Evolutionary conservation across 2,888 invertebrate genomes (phyloP).

Genomic region (Apantesis nais): DNA sequence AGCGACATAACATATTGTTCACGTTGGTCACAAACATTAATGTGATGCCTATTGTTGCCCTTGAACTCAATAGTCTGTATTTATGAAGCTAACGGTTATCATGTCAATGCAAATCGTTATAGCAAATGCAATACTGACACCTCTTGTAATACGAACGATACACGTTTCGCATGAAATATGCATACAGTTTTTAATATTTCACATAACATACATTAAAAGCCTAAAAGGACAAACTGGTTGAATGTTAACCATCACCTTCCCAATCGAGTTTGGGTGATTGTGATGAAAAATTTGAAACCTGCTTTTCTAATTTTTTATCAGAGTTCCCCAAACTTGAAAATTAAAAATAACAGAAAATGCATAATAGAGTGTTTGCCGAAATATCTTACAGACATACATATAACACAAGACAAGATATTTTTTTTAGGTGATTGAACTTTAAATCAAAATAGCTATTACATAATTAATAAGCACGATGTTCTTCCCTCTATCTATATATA

Average conservation of each 20-base stretch:
- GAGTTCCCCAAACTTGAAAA: too few species aligned
- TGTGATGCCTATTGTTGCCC: slow-evolving; percentile 79
- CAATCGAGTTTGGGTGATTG: not conserved
- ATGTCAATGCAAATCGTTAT: slow-evolving; percentile 80
- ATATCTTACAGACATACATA: not conserved
- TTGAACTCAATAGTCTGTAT: slow-evolving; percentile 83
- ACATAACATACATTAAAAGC: not conserved
- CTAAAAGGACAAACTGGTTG: not conserved
- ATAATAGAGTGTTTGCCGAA: not conserved
- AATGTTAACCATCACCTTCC: not conserved
- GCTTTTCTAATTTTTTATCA: too few species aligned
- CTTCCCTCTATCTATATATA: slow-evolving; percentile 54
- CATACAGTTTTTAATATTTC: not conserved
- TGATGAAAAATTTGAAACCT: too few species aligned
- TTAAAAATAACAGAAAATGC: too few species aligned
- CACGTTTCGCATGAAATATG: not conserved
- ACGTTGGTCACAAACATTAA: slow-evolving; percentile 79
- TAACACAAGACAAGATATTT: not conserved
- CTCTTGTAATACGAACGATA: not conserved
- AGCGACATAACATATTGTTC: slow-evolving; percentile 77
- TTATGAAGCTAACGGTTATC: slow-evolving; percentile 81
- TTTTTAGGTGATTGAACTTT: slow-evolving; percentile 48
- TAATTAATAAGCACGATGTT: slow-evolving; percentile 54
- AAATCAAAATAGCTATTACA: slow-evolving; percentile 48
- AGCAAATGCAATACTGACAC: slow-evolving; percentile 59